A percentile compares a stretch with the other conserved stretches of the same genome.
phyloP scores from a whole-genome alignment of 2,113 vertebrate species.

The Ovis aries region DNA sequence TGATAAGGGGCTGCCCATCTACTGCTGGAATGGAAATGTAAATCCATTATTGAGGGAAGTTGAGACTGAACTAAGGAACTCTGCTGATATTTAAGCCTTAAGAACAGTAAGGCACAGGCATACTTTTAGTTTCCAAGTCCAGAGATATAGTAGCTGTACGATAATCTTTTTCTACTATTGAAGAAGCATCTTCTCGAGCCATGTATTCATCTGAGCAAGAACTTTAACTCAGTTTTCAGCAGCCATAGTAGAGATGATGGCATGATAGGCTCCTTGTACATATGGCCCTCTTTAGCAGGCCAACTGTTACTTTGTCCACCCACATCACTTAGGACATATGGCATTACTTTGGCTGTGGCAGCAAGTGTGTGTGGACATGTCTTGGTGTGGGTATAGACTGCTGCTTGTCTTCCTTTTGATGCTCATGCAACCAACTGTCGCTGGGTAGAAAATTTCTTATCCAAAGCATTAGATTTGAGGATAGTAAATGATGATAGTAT shows the following conservation, averaged over 20 bases:
- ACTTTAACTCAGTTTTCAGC: background rate
- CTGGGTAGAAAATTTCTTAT: background rate
- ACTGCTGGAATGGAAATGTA: background rate
- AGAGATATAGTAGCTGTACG: background rate
- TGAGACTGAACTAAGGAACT: background rate
- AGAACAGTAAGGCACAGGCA: background rate
- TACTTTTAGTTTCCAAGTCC: background rate
- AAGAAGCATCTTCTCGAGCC: background rate
- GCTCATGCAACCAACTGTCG: background rate
- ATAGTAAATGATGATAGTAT: background rate
- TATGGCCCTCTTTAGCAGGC: slow-evolving; percentile 13
- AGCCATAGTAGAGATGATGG: background rate
- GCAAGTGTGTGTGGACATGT: slow-evolving; percentile 25
- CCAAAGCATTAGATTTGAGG: background rate
- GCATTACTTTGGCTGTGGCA: slow-evolving; percentile 19
- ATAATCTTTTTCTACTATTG: background rate
- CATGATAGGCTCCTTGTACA: slow-evolving; percentile 26
- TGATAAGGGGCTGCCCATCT: background rate
- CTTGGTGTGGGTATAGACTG: background rate
- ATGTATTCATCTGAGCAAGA: background rate
- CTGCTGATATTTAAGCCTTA: background rate
- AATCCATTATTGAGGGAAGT: background rate
- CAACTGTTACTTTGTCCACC: slow-evolving; percentile 57
- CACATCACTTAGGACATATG: slow-evolving; percentile 60
- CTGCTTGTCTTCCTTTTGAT: slow-evolving; percentile 33